Percentiles rank a stretch among this genome's conserved stretches.
phyloP scores from a whole-genome alignment of 1,140 invertebrate genomes.

The Proctacanthus coquilletti region DNA sequence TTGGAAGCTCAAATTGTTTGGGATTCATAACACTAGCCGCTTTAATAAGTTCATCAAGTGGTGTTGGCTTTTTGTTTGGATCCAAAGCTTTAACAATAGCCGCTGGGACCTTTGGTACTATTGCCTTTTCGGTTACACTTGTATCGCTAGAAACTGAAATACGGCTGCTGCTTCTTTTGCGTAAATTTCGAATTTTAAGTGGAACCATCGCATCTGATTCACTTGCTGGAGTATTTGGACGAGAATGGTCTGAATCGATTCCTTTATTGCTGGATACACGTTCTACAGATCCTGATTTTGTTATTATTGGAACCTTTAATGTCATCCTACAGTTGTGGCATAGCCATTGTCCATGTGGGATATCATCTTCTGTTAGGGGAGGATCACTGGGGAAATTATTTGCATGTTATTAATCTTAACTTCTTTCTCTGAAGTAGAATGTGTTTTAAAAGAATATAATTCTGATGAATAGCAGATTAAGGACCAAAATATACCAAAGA shows the following conservation, averaged over 20 bases:
- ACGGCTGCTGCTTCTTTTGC: conserved; percentile 25
- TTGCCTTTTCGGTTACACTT: conserved; percentile 19
- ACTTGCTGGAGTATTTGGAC: conserved; percentile 20
- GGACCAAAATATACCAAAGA: too few relatives aligned
- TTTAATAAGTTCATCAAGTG: conserved; percentile 58
- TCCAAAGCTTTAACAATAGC: conserved; percentile 22
- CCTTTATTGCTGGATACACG: conserved; percentile 12
- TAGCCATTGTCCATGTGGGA: conserved; percentile 81
- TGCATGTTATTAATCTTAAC: too few relatives aligned
- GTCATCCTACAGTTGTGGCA: conserved; percentile 59
- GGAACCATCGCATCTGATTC: conserved; percentile 14
- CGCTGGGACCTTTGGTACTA: conserved; percentile 18
- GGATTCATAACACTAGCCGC: conserved; percentile 75
- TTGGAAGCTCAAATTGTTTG: conserved; percentile 71
- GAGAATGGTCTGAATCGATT: conserved; percentile 12
- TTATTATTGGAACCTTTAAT: conserved; percentile 15
- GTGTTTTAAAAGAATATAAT: too few relatives aligned
- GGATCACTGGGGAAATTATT: conserved; percentile 57
- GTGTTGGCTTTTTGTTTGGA: conserved; percentile 36
- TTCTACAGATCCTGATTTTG: conserved; percentile 23
- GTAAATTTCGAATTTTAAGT: conserved; percentile 23
- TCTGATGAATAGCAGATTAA: too few relatives aligned
- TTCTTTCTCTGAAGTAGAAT: too few relatives aligned
- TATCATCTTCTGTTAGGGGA: conserved; percentile 70
- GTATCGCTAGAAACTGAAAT: conserved; percentile 10